Evolutionary conservation across 2,113 vertebrate species (phyloP).

Genomic region (Rhombomys opimus): DNA sequence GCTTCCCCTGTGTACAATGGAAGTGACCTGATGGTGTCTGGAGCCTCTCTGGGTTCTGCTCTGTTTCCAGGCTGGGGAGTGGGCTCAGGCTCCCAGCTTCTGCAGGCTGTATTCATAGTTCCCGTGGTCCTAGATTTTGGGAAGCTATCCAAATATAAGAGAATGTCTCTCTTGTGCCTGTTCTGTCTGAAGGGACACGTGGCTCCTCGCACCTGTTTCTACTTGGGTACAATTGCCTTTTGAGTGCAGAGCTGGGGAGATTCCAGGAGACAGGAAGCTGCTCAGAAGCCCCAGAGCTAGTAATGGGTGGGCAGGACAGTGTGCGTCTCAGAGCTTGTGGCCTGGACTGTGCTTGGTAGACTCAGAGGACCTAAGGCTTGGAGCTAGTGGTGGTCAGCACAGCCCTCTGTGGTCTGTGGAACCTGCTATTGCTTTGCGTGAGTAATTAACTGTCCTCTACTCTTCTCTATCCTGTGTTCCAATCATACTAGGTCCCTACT

Average conservation of each 20-base stretch:
- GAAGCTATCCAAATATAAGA: constrained; percentile 8
- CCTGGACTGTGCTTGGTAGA: not conserved
- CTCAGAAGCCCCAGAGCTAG: not conserved
- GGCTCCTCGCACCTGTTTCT: constrained; percentile 31
- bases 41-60: not conserved
- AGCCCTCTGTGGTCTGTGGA: not conserved
- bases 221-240: constrained; percentile 1
- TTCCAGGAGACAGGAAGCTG: not conserved
- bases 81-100: not conserved
- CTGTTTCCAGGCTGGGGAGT: no score
- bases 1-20: not conserved
- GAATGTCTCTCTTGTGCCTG: constrained; percentile 63
- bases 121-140: not conserved
- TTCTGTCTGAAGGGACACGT: not conserved
- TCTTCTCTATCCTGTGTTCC: not conserved
- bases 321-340: not conserved
- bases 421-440: not conserved
- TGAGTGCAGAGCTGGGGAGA: not conserved
- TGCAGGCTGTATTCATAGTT: not conserved
- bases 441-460: not conserved
- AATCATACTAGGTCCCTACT: not conserved
- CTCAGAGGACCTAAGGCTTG: not conserved
- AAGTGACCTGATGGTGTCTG: not conserved
- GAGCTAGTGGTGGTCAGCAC: no score
- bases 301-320: not conserved